Conservation (phyloP, 1,140 invertebrate species). For the Teleopsis dalmanni region DNA sequence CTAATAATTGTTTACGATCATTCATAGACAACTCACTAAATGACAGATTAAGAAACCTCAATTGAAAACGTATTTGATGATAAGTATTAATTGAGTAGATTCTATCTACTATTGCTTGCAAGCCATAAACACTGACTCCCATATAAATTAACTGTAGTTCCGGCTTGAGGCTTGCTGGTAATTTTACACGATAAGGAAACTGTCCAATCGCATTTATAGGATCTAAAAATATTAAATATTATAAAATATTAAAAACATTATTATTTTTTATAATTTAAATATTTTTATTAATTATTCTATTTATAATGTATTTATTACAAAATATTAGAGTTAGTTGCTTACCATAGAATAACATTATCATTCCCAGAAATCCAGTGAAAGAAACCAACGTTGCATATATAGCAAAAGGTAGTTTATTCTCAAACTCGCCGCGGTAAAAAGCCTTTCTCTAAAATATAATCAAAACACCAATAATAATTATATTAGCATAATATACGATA, state of each 20-base stretch:
- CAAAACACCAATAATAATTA: slow-evolving; percentile 9
- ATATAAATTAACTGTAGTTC: slow-evolving; percentile 20
- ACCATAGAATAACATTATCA: slow-evolving; percentile 20
- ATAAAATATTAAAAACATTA: too few species aligned
- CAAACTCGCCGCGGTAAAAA: slow-evolving; percentile 19
- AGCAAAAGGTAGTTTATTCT: slow-evolving; percentile 20
- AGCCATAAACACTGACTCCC: slow-evolving; percentile 18
- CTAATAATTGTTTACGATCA: slow-evolving; percentile 14
- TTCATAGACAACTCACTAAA: slow-evolving; percentile 20
- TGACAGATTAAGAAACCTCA: slow-evolving; percentile 25
- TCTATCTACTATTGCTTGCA: slow-evolving; percentile 19
- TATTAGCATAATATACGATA: background rate
- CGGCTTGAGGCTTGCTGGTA: slow-evolving; percentile 17
- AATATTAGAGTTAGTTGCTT: background rate
- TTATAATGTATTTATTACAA: too few species aligned
- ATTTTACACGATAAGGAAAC: slow-evolving; percentile 23
- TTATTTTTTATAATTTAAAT: background rate
- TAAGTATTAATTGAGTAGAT: slow-evolving; percentile 29
- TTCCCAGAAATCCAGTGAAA: slow-evolving; percentile 13
- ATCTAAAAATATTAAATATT: slow-evolving; percentile 6
- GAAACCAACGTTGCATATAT: slow-evolving; percentile 22
- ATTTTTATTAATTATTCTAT: background rate
- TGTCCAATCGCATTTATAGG: slow-evolving; percentile 24
- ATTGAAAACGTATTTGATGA: slow-evolving; percentile 32
- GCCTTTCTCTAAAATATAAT: slow-evolving; percentile 8